These are phyloP conservation scores for Leptonema lineaticorne DNA, from an alignment of 1,140 invertebrate genomes.

Conservation along the genomic window DNA sequence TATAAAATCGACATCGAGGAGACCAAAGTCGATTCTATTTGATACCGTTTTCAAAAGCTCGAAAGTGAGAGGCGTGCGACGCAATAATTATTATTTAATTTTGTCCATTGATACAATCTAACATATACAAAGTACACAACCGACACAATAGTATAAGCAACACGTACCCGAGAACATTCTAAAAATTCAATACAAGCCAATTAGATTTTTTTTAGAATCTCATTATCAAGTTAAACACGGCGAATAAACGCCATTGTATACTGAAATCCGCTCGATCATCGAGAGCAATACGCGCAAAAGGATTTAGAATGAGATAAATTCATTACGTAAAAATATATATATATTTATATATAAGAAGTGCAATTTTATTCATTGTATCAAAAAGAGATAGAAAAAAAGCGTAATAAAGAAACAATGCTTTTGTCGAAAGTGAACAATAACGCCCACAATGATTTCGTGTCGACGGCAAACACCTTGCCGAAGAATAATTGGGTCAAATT, in stretches of 20 bases:
- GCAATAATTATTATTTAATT: conserved; percentile 14
- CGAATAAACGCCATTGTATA: conserved; percentile 1
- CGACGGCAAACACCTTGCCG: not conserved
- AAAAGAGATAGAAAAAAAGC: not conserved
- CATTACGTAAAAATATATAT: no score
- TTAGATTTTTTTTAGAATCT: conserved; percentile 6
- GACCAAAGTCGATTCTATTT: not conserved
- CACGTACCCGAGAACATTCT: not conserved
- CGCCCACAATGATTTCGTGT: conserved; percentile 13
- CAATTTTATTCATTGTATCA: not conserved
- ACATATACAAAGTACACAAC: not conserved
- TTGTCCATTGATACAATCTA: conserved; percentile 5
- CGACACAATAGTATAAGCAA: not conserved
- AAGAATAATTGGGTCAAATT: conserved; percentile 8
- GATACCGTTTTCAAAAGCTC: not conserved
- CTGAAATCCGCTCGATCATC: not conserved
- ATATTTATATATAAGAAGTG: not conserved
- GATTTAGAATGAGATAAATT: not conserved
- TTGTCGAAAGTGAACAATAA: conserved; percentile 15
- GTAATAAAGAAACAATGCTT: conserved; percentile 19
- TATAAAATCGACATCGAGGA: no score
- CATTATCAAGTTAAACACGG: conserved; percentile 18
- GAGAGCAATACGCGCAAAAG: not conserved
- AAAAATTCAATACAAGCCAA: not conserved
- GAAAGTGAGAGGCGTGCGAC: conserved; percentile 13